Conservation (phyloP, 2,888 invertebrate species). For the Liposcelis brunnea region DNA sequence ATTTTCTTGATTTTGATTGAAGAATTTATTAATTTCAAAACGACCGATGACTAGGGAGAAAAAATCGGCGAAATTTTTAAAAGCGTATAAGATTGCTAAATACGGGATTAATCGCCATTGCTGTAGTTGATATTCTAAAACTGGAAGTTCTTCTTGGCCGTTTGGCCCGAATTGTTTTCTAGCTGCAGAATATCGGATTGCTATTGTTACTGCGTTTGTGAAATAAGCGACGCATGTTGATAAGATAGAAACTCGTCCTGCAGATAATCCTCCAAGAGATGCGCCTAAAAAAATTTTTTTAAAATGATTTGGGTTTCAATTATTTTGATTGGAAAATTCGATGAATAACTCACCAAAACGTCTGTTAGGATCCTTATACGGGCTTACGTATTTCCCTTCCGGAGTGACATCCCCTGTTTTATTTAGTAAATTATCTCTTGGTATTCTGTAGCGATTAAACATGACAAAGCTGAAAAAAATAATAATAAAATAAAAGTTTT, state of each 20-base stretch:
- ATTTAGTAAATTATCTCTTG: conserved; percentile 68
- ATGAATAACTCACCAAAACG: conserved; percentile 42
- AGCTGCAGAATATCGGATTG: conserved; percentile 62
- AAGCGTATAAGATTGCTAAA: conserved; percentile 38
- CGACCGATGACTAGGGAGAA: conserved; percentile 16
- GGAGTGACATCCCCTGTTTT: conserved; percentile 76
- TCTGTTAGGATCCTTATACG: conserved; percentile 74
- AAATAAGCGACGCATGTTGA: conserved; percentile 32
- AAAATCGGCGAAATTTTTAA: conserved; percentile 19
- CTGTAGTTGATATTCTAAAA: conserved; percentile 65
- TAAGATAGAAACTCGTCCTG: conserved; percentile 62
- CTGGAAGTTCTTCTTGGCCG: conserved; percentile 45
- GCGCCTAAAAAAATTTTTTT: conserved; percentile 30
- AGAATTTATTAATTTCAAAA: conserved; percentile 13
- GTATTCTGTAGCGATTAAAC: conserved; percentile 76
- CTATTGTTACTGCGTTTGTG: conserved; percentile 54
- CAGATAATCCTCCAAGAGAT: conserved; percentile 70
- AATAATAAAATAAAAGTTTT: not conserved
- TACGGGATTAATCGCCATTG: conserved; percentile 69
- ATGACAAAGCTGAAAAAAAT: conserved; percentile 47
- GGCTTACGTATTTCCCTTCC: conserved; percentile 73
- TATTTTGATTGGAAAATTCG: not conserved
- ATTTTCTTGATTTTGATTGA: not conserved
- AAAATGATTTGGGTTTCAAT: not conserved
- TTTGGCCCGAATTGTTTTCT: conserved; percentile 53